These are phyloP conservation scores for Malthinus flaveolus DNA, from an alignment of 2,888 invertebrate genomes.

Conservation along the genomic window DNA sequence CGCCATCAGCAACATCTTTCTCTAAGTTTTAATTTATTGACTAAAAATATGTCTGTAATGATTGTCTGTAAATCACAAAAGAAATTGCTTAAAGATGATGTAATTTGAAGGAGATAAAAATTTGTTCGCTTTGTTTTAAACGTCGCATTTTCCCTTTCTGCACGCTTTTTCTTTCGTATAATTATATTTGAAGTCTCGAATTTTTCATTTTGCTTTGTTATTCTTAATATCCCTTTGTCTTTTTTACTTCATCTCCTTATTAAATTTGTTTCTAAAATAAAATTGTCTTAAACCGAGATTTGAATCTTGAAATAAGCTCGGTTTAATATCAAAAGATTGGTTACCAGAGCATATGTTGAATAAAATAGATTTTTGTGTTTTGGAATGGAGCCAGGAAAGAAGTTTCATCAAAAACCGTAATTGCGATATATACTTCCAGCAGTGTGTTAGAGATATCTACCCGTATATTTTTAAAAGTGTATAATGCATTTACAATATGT, in stretches of 20 bases:
- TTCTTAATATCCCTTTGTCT: too few species aligned
- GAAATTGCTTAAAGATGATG: too few species aligned
- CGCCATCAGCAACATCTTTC: conserved; percentile 16
- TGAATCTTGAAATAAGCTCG: conserved; percentile 3
- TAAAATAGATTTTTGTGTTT: conserved; percentile 1
- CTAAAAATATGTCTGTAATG: conserved; percentile 6
- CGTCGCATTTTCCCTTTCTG: too few species aligned
- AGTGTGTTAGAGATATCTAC: neutral
- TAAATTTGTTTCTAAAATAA: too few species aligned
- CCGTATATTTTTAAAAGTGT: too few species aligned
- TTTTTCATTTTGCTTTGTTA: too few species aligned
- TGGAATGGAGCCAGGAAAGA: conserved; percentile 2
- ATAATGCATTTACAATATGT: too few species aligned
- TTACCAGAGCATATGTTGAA: conserved; percentile 1
- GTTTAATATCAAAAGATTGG: conserved; percentile 6
- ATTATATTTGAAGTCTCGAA: too few species aligned
- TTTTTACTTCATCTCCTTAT: too few species aligned
- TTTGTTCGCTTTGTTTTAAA: too few species aligned
- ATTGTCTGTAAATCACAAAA: conserved; percentile 3
- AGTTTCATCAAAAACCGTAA: conserved; percentile 2
- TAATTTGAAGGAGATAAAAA: too few species aligned
- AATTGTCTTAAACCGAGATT: neutral
- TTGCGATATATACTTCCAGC: neutral
- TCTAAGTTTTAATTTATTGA: conserved; percentile 11
- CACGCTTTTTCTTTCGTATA: too few species aligned